phyloP scores from a whole-genome alignment of 2,888 invertebrate genomes.

The Phengaris alcon region DNA sequence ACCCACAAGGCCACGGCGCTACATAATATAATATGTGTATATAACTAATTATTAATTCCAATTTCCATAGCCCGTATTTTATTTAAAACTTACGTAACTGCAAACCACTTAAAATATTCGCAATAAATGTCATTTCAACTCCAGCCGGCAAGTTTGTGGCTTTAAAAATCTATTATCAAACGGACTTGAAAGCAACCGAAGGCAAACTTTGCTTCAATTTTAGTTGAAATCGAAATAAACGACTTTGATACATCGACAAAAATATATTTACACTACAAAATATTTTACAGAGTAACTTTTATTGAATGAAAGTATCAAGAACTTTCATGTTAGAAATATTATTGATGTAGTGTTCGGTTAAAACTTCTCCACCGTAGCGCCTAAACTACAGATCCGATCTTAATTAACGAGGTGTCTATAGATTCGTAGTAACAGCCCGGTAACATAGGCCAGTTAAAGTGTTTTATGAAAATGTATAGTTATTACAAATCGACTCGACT shows the following conservation, averaged over 20 bases:
- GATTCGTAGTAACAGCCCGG: no score
- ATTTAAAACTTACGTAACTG: background rate
- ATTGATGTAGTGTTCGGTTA: background rate
- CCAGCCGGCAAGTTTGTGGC: background rate
- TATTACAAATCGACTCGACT: no score
- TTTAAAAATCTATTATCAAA: conserved; percentile 9
- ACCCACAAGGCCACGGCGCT: no score
- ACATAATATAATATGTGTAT: no score
- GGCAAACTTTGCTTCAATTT: conserved; percentile 10
- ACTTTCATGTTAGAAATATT: background rate
- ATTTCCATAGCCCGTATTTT: background rate
- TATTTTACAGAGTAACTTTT: conserved; percentile 2
- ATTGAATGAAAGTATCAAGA: conserved; percentile 4
- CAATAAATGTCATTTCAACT: conserved; percentile 19
- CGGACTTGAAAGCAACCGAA: conserved; percentile 9
- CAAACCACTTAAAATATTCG: background rate
- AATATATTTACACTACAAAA: background rate
- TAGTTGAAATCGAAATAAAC: conserved; percentile 17
- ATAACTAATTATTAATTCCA: background rate
- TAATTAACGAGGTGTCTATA: no score
- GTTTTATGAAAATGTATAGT: no score
- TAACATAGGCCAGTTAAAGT: no score
- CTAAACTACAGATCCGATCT: no score
- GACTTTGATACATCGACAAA: conserved; percentile 1
- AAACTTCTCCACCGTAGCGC: no score